Conservation (phyloP, 2,113 vertebrate species). For the Ardeotis arabs region DNA sequence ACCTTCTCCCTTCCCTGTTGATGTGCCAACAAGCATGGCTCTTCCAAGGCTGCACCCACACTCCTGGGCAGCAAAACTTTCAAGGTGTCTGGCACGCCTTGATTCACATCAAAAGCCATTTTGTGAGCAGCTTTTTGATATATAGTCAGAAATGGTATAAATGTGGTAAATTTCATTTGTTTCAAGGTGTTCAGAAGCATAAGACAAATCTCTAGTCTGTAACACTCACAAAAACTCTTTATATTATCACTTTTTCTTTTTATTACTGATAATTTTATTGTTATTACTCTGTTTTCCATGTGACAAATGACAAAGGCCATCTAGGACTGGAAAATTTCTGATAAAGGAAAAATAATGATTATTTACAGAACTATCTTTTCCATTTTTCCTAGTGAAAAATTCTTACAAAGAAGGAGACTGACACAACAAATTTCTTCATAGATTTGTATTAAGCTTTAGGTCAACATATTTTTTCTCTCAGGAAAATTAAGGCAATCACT, state of each 20-base stretch:
- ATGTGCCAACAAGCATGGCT: accelerated
- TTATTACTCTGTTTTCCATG: not conserved
- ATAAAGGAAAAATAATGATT: not conserved
- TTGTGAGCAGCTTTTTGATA: not conserved
- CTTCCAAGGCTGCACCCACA: not conserved
- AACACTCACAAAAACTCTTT: not conserved
- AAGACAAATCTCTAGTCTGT: not conserved
- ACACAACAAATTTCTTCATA: not conserved
- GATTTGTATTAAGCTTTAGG: not conserved
- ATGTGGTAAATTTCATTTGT: not conserved
- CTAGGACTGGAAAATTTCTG: not conserved
- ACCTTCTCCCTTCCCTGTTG: not conserved
- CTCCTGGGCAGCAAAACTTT: not conserved
- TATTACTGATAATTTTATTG: not conserved
- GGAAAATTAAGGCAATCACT: not conserved
- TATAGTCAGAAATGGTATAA: not conserved
- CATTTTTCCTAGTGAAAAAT: not conserved
- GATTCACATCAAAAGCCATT: not conserved
- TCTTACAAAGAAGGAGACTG: not conserved
- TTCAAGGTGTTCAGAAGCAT: not conserved
- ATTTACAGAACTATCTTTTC: not conserved
- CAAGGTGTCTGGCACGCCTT: not conserved
- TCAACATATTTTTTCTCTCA: not conserved
- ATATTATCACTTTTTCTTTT: not conserved
- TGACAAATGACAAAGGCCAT: not conserved